Evolutionary conservation across 1,140 invertebrate species (phyloP).

Genomic region (Ditylenchus dipsaci): DNA sequence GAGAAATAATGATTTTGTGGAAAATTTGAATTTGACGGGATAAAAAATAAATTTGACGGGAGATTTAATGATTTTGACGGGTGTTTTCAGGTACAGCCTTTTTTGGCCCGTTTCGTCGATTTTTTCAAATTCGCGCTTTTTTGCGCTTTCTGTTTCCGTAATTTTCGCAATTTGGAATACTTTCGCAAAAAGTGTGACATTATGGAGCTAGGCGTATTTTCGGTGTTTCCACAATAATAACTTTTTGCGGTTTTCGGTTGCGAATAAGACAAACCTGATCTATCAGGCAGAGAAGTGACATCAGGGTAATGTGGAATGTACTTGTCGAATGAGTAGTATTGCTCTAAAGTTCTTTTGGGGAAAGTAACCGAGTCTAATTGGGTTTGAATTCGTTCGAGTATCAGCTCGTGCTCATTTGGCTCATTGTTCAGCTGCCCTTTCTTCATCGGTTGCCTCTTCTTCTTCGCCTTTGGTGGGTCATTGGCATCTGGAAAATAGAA

Average conservation of each 20-base stretch:
- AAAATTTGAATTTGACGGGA: too few relatives aligned
- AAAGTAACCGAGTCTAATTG: constrained; percentile 27
- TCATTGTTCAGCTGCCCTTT: constrained; percentile 40
- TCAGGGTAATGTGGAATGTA: constrained; percentile 32
- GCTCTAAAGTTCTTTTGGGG: constrained; percentile 11
- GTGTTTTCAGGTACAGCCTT: too few relatives aligned
- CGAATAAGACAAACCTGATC: constrained; percentile 14
- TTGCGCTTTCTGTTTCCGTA: too few relatives aligned
- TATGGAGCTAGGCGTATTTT: too few relatives aligned
- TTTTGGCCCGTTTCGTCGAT: too few relatives aligned
- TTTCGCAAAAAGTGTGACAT: too few relatives aligned
- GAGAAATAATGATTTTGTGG: too few relatives aligned
- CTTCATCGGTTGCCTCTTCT: constrained; percentile 57
- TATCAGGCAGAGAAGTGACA: constrained; percentile 29
- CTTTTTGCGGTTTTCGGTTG: neutral
- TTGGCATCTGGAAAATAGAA: neutral
- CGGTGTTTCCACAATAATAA: too few relatives aligned
- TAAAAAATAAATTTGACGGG: too few relatives aligned
- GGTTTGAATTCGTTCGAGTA: constrained; percentile 35
- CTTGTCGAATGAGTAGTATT: constrained; percentile 27
- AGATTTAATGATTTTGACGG: too few relatives aligned
- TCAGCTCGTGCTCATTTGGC: constrained; percentile 39
- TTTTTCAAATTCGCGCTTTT: neutral
- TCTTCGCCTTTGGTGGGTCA: constrained; percentile 42
- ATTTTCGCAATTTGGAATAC: too few relatives aligned